These are phyloP conservation scores for Oscheius sp. DNA, from an alignment of 2,888 invertebrate genomes.

Conservation along the genomic window DNA sequence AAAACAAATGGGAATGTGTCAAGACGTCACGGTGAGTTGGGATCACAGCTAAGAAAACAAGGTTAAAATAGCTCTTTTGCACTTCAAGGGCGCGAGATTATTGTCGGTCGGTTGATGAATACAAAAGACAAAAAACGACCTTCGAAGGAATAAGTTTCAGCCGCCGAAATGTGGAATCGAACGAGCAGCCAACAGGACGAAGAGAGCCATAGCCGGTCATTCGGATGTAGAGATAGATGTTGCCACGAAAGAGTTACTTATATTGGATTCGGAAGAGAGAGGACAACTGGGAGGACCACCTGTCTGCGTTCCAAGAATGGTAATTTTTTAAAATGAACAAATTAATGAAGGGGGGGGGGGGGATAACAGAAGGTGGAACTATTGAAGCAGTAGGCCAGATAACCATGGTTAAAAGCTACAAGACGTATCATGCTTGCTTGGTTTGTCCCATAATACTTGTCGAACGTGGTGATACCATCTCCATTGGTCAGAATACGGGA, in stretches of 20 bases:
- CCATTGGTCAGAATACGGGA: too few species aligned
- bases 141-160: slow-evolving; percentile 38
- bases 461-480: too few species aligned
- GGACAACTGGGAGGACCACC: slow-evolving; percentile 28
- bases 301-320: slow-evolving; percentile 29
- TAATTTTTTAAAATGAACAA: too few species aligned
- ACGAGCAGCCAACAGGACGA: slow-evolving; percentile 22
- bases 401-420: too few species aligned
- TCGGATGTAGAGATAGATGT: slow-evolving; percentile 58
- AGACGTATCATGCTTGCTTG: too few species aligned
- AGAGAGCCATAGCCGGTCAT: slow-evolving; percentile 3
- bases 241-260: slow-evolving; percentile 62
- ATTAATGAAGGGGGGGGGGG: too few species aligned
- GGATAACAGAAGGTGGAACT: too few species aligned
- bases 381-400: too few species aligned
- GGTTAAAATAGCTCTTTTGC: slow-evolving; percentile 17
- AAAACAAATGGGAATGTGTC: slow-evolving; percentile 68
- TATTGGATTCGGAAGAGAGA: slow-evolving; percentile 61
- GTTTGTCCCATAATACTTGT: too few species aligned
- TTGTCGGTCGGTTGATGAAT: slow-evolving; percentile 5
- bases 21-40: slow-evolving; percentile 65
- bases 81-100: slow-evolving; percentile 13
- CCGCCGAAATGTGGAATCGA: slow-evolving; percentile 58
- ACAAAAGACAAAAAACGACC: slow-evolving; percentile 16
- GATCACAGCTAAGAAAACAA: slow-evolving; percentile 55